These are phyloP conservation scores for Montipora sp. DNA, from an alignment of 64 coral and sea anemone species.

Conservation along the genomic window DNA sequence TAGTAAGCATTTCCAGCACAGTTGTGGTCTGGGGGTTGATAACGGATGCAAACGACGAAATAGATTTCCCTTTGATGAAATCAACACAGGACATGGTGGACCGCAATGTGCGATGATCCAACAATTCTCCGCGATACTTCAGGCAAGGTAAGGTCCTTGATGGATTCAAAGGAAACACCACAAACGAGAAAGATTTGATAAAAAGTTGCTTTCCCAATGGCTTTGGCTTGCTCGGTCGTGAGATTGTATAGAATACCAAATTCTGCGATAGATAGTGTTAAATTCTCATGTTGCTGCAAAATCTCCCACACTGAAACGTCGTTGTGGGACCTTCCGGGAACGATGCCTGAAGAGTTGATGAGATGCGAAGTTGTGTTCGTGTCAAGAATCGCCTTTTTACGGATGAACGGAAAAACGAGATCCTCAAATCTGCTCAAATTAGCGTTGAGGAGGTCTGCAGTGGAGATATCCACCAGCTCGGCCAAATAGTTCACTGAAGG, in stretches of 20 bases:
- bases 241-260: conserved; percentile 77
- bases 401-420: conserved; percentile 13
- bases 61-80: conserved; percentile 65
- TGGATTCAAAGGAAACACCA: conserved; percentile 14
- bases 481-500: conserved; percentile 44
- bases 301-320: neutral
- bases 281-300: conserved; percentile 10
- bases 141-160: conserved; percentile 39
- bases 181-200: conserved; percentile 63
- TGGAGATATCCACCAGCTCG: neutral
- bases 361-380: conserved; percentile 43
- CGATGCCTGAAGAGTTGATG: conserved; percentile 19
- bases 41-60: conserved; percentile 25
- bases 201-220: conserved; percentile 56
- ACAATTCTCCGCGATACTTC: conserved; percentile 42
- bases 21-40: conserved; percentile 32
- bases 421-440: conserved; percentile 54
- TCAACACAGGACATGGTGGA: conserved; percentile 48
- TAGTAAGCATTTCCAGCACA: conserved; percentile 52
- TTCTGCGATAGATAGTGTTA: conserved; percentile 39
- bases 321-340: neutral
- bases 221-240: conserved; percentile 50
- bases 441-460: neutral
- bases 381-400: conserved; percentile 52
- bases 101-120: neutral